phyloP scores from a whole-genome alignment of 2,113 vertebrate genomes.

The Plestiodon gilberti region DNA sequence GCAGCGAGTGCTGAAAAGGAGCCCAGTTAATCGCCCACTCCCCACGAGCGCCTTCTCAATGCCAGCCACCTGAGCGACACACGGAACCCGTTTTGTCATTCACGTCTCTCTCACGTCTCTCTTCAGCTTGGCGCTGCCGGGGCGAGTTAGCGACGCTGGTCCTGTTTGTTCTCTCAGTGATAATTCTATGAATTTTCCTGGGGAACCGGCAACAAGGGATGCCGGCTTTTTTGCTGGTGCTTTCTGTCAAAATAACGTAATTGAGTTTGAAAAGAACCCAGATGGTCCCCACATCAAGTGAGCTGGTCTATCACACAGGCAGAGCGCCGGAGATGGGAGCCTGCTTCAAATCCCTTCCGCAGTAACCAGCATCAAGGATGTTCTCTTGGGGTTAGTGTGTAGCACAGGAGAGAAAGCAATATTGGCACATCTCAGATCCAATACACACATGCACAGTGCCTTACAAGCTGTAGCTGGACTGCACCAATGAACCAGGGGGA shows the following conservation, averaged over 20 bases:
- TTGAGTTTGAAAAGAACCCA: background rate
- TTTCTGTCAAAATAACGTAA: background rate
- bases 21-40: background rate
- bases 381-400: no score
- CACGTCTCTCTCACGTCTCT: background rate
- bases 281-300: background rate
- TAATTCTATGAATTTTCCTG: background rate
- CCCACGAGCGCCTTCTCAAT: background rate
- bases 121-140: background rate
- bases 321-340: background rate
- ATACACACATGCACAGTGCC: no score
- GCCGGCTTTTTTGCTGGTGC: background rate
- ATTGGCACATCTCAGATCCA: background rate
- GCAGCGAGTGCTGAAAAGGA: background rate
- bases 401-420: no score
- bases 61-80: background rate
- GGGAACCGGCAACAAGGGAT: background rate
- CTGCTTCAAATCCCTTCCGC: background rate
- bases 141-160: background rate
- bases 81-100: background rate
- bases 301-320: background rate
- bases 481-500: background rate
- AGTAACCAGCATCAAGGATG: background rate
- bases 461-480: background rate
- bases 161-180: background rate